Conservation (phyloP, 2,888 invertebrate genomes). For the Drosophila histrio region DNA sequence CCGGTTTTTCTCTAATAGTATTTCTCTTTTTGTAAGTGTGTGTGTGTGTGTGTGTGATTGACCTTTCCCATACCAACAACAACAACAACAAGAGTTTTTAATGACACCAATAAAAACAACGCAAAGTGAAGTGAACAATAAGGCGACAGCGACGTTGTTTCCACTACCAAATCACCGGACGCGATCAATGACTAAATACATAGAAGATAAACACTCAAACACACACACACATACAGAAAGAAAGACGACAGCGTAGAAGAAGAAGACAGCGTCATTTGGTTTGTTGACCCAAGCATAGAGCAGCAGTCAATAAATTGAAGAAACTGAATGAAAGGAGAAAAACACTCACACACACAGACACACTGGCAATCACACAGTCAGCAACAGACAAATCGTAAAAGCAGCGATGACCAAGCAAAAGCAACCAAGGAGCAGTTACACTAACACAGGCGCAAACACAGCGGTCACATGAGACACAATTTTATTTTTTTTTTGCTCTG, state of each 20-base stretch:
- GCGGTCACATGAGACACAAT: slow-evolving; percentile 42
- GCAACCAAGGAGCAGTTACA: slow-evolving; percentile 45
- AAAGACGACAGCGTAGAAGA: slow-evolving; percentile 1
- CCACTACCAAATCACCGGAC: slow-evolving; percentile 60
- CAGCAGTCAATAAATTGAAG: slow-evolving; percentile 69
- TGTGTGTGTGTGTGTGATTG: slow-evolving; percentile 46
- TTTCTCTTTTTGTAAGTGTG: slow-evolving; percentile 11
- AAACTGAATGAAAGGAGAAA: slow-evolving; percentile 64
- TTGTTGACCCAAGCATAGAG: slow-evolving; percentile 68
- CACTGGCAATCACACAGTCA: slow-evolving; percentile 8
- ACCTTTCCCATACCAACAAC: slow-evolving; percentile 58
- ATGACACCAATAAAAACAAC: slow-evolving; percentile 67
- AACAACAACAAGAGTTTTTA: slow-evolving; percentile 37
- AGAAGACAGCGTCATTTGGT: slow-evolving; percentile 52
- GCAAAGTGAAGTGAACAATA: slow-evolving; percentile 46
- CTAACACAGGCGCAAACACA: slow-evolving; percentile 9
- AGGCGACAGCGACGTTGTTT: slow-evolving; percentile 27
- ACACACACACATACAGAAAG: slow-evolving; percentile 12
- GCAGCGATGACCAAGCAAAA: slow-evolving; percentile 54
- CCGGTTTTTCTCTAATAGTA: slow-evolving; percentile 57
- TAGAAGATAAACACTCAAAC: slow-evolving; percentile 39
- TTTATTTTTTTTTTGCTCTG: slow-evolving; percentile 18
- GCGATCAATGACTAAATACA: slow-evolving; percentile 68
- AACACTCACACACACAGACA: slow-evolving; percentile 24
- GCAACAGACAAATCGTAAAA: slow-evolving; percentile 14